Conservation (phyloP, 1,140 invertebrate species). For the Macrobrachium nipponense region DNA sequence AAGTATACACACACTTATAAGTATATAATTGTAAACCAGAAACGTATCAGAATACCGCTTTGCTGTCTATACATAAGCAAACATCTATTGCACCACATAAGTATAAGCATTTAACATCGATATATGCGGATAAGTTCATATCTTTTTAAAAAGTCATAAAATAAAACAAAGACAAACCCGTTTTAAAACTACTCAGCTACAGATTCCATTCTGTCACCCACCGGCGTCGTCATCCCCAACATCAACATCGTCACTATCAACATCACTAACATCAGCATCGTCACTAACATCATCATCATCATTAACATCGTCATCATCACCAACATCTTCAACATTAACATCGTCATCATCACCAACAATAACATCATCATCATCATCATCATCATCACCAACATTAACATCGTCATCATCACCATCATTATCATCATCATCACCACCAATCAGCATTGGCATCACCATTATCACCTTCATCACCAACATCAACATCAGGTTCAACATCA, state of each 20-base stretch:
- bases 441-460: neutral
- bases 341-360: too few species aligned
- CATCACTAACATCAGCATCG: neutral
- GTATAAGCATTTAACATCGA: too few species aligned
- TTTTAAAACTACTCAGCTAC: too few species aligned
- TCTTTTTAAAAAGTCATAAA: neutral
- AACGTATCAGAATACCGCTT: neutral
- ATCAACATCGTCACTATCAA: neutral
- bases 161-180: too few species aligned
- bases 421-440: neutral
- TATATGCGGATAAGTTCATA: too few species aligned
- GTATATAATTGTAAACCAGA: conserved; percentile 20
- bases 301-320: neutral
- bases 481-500: neutral
- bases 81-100: too few species aligned
- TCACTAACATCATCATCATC: neutral
- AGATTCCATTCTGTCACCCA: too few species aligned
- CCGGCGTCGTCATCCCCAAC: neutral
- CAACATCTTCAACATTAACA: neutral
- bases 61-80: too few species aligned
- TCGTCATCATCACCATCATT: neutral
- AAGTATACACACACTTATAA: conserved; percentile 20
- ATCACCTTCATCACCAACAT: neutral
- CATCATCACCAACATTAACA: neutral
- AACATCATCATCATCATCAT: neutral